Conservation (phyloP, 2,113 vertebrate species). For the Hippotragus niger region DNA sequence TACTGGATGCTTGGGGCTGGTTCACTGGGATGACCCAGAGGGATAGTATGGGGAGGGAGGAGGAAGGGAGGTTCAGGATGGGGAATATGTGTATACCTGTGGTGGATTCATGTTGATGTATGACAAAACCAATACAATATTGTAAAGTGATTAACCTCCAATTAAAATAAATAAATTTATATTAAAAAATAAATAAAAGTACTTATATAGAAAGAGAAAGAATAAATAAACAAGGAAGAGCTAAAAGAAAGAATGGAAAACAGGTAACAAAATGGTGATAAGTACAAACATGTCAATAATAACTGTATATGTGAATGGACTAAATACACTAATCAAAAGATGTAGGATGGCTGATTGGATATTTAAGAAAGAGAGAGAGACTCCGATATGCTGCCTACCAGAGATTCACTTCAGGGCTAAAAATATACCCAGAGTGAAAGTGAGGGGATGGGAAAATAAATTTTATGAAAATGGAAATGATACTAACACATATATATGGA, state of each 20-base stretch:
- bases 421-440: neutral
- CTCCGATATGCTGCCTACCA: neutral
- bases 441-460: neutral
- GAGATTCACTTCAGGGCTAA: neutral
- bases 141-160: no score
- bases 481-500: no score
- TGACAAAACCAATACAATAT: no score
- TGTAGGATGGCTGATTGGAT: neutral
- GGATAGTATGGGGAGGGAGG: fast-evolving
- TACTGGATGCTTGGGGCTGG: no score
- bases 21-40: no score
- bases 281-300: neutral
- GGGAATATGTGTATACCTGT: no score
- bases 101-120: no score
- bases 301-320: neutral
- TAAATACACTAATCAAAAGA: neutral
- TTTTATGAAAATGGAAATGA: neutral
- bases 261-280: neutral
- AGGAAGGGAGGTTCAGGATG: no score
- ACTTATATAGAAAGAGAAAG: neutral
- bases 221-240: neutral
- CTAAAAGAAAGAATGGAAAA: neutral
- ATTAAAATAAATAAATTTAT: no score
- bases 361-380: neutral
- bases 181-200: no score